A percentile compares a stretch with the other conserved stretches of the same genome.
Evolutionary conservation across 2,888 invertebrate genomes (phyloP).

Genomic region (Acrobeloides nanus): DNA sequence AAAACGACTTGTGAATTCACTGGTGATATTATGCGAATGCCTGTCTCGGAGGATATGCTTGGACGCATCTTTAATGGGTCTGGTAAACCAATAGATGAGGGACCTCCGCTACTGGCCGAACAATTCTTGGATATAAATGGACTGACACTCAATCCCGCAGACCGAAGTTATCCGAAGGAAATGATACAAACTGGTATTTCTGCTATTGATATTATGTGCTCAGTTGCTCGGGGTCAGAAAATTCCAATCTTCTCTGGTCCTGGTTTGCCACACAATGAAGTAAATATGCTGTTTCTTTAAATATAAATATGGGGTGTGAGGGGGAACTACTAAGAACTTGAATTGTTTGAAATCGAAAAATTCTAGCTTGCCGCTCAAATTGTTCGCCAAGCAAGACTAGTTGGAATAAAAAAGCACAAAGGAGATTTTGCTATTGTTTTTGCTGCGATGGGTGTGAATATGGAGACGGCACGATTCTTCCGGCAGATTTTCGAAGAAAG

Average conservation of each 20-base stretch:
- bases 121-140: conserved; percentile 92
- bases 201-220: conserved; percentile 99
- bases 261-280: conserved; percentile 96
- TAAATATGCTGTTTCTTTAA: conserved; percentile 38
- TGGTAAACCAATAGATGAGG: conserved; percentile 98
- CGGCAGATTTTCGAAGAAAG: conserved; percentile 73
- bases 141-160: conserved; percentile 99
- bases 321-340: too few relatives aligned
- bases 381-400: conserved; percentile 90
- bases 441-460: conserved; percentile 84
- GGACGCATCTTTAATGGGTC: conserved; percentile 98
- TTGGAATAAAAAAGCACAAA: conserved; percentile 71
- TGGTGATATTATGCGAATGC: conserved; percentile 93
- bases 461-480: conserved; percentile 97
- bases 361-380: conserved; percentile 91
- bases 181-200: conserved; percentile 99
- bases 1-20: conserved; percentile 99
- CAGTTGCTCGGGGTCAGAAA: conserved; percentile 98
- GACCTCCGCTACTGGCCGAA: conserved; percentile 94
- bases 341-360: neutral
- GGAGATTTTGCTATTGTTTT: conserved; percentile 99
- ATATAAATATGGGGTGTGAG: too few relatives aligned
- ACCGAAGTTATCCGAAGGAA: conserved; percentile 98
- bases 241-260: conserved; percentile 99
- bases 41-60: conserved; percentile 99